These are phyloP conservation scores for Diaprepes abbreviatus DNA, from an alignment of 2,888 invertebrate genomes.

Conservation along the genomic window DNA sequence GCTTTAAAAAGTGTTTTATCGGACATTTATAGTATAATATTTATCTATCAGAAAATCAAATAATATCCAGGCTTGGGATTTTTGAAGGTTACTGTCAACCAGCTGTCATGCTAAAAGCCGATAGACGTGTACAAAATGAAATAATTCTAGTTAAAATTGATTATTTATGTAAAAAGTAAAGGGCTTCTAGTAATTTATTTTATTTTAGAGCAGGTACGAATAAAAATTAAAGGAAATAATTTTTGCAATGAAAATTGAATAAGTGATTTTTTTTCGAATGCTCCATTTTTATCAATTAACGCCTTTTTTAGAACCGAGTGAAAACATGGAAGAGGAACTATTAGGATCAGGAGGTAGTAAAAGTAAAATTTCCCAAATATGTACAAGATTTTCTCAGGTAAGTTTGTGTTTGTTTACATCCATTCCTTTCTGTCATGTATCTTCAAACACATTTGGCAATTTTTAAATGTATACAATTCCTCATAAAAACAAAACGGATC, in stretches of 20 bases:
- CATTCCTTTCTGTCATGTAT: too few relatives aligned
- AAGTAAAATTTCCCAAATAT: constrained; percentile 76
- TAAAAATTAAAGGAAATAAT: constrained; percentile 54
- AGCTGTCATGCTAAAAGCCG: constrained; percentile 25
- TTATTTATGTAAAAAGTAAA: constrained; percentile 50
- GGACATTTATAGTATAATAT: too few relatives aligned
- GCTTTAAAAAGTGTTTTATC: too few relatives aligned
- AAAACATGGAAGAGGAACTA: constrained; percentile 79
- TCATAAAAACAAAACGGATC: too few relatives aligned
- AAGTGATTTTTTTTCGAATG: background rate
- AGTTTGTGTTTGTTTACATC: constrained; percentile 10
- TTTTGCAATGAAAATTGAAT: background rate
- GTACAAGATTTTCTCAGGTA: constrained; percentile 79
- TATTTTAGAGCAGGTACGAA: constrained; percentile 8
- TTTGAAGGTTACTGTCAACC: constrained; percentile 1
- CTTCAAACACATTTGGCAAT: too few relatives aligned
- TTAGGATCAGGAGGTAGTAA: constrained; percentile 71
- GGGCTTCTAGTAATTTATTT: constrained; percentile 13
- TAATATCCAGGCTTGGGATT: background rate
- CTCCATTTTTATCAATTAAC: background rate
- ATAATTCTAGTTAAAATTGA: constrained; percentile 24
- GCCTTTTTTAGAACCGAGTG: constrained; percentile 11
- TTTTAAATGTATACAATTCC: too few relatives aligned
- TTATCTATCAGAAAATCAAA: background rate
- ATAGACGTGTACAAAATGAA: constrained; percentile 43